A percentile compares a stretch with the other conserved stretches of the same genome.
phyloP scores from a whole-genome alignment of 2,888 invertebrate genomes.

The Lumbricus terrestris region DNA sequence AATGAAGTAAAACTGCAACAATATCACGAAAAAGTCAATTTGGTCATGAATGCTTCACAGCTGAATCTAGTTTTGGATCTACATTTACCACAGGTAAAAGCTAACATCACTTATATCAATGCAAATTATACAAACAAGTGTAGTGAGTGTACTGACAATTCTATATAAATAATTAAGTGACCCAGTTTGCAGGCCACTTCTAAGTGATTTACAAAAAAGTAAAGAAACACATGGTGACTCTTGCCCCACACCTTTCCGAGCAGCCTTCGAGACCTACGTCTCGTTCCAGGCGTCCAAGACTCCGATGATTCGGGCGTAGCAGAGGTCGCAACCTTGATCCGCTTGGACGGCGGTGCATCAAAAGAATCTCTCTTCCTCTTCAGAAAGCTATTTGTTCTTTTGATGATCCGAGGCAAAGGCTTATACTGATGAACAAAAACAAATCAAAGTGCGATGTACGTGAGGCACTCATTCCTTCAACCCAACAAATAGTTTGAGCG shows the following conservation, averaged over 20 bases:
- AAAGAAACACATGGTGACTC: too few species aligned
- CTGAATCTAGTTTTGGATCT: neutral
- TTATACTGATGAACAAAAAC: slow-evolving; percentile 37
- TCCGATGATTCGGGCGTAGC: neutral
- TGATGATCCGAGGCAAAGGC: slow-evolving; percentile 40
- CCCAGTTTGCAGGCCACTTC: neutral
- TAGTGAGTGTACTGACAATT: neutral
- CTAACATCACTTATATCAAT: too few species aligned
- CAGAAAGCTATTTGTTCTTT: slow-evolving; percentile 33
- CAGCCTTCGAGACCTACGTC: slow-evolving; percentile 11
- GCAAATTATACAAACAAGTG: too few species aligned
- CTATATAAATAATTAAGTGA: neutral
- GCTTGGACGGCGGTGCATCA: neutral
- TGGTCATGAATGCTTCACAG: neutral
- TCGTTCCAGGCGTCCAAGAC: slow-evolving; percentile 1
- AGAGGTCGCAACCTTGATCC: neutral
- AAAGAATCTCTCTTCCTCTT: slow-evolving; percentile 21
- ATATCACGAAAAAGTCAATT: neutral
- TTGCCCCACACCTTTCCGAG: slow-evolving; percentile 18
- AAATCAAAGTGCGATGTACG: neutral
- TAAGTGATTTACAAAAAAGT: neutral
- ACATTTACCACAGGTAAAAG: too few species aligned
- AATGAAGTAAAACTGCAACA: neutral
- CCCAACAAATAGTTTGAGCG: neutral
- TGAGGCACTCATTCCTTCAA: neutral